These are phyloP conservation scores for Teleogryllus occipitalis DNA, from an alignment of 1,140 invertebrate genomes.

Conservation along the genomic window DNA sequence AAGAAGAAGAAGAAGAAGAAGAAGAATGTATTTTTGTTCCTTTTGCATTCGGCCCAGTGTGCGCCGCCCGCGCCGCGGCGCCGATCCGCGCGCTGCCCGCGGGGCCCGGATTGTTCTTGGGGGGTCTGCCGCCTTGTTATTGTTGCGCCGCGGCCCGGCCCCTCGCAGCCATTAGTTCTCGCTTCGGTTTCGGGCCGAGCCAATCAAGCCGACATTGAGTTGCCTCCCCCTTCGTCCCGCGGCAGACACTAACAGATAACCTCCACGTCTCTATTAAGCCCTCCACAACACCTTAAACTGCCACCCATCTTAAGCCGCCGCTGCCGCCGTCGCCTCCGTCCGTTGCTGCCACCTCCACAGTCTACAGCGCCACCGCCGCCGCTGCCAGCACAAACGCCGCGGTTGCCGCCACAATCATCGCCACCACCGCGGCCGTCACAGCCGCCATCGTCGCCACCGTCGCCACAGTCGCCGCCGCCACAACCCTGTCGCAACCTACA, in stretches of 20 bases:
- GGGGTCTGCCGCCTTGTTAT: not conserved
- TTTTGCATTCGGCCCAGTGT: not conserved
- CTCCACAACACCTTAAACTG: slow-evolving; percentile 1
- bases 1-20: too few relatives aligned
- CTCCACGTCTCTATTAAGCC: slow-evolving; percentile 3
- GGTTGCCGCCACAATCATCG: too few relatives aligned
- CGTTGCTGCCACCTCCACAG: not conserved
- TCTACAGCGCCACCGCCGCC: too few relatives aligned
- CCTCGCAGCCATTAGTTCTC: slow-evolving; percentile 3
- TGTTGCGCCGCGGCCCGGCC: not conserved
- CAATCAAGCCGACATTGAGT: slow-evolving; percentile 3
- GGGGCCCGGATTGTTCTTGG: not conserved
- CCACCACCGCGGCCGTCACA: not conserved
- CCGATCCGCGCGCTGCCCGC: not conserved
- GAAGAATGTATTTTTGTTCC: too few relatives aligned
- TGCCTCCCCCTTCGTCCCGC: not conserved
- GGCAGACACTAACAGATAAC: not conserved
- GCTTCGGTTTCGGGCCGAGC: not conserved
- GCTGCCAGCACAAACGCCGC: too few relatives aligned
- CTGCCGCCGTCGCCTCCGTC: too few relatives aligned
- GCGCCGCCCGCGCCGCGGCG: too few relatives aligned
- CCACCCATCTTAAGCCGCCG: not conserved
- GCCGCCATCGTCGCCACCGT: too few relatives aligned
- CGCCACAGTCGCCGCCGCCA: too few relatives aligned
- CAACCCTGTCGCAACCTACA: too few relatives aligned